phyloP scores from a whole-genome alignment of 2,888 invertebrate species.

The Syrista parreyssii region DNA sequence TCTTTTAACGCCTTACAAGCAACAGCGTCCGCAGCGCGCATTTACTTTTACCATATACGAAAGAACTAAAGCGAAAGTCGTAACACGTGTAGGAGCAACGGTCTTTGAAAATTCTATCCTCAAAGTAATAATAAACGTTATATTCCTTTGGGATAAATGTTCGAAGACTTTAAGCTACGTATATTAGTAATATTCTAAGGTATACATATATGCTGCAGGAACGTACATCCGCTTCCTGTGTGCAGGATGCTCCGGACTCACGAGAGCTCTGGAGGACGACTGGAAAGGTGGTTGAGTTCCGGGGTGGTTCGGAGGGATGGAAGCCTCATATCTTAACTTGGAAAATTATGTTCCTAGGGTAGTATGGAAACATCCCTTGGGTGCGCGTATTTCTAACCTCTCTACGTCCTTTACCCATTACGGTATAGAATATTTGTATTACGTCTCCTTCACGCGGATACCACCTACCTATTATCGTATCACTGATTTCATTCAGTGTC shows the following conservation, averaged over 20 bases:
- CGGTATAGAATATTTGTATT: too few species aligned
- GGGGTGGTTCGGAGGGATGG: neutral
- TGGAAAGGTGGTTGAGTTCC: neutral
- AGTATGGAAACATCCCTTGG: slow-evolving; percentile 2
- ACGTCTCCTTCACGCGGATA: neutral
- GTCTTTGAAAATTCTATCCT: neutral
- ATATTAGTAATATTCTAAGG: neutral
- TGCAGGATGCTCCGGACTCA: neutral
- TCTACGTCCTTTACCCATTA: neutral
- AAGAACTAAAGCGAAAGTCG: too few species aligned
- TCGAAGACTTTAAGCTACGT: slow-evolving; percentile 16
- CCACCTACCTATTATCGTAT: too few species aligned
- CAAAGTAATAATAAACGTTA: too few species aligned
- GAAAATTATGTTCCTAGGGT: slow-evolving; percentile 13
- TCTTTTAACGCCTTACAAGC: too few species aligned
- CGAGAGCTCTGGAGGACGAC: slow-evolving; percentile 9
- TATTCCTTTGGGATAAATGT: too few species aligned
- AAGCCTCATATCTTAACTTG: slow-evolving; percentile 12
- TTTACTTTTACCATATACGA: too few species aligned
- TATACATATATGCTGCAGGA: slow-evolving; percentile 8
- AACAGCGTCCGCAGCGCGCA: too few species aligned
- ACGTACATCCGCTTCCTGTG: slow-evolving; percentile 20
- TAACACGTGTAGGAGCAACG: neutral
- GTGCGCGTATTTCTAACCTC: neutral
- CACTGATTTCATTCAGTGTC: too few species aligned